Base-by-base conservation (phyloP, 2,113 vertebrate genomes). In the Alosa alosa region DNA sequence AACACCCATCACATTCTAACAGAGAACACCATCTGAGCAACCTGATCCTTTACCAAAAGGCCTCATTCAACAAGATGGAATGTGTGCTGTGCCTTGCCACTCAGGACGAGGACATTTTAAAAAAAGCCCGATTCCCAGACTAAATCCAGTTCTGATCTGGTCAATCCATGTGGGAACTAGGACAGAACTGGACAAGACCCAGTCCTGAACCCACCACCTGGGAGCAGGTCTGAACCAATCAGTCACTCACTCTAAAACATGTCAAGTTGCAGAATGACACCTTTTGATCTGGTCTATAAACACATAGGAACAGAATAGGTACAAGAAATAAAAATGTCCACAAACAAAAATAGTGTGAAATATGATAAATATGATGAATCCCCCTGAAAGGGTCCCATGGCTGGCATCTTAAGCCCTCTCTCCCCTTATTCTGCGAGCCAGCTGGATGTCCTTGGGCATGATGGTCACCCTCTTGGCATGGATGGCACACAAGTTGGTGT, bases 381-480 rank as follows among this genome's bases (percentile, higher is more conserved):
- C 89, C 85, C 85, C 89, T 89, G 39, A 88, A 91, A 87, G 91
- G 87, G 86, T n/a, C 49, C 11, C 57, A 41, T 31, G 1, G 10
- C 0, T 0, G 0, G 90, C 82, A 52, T 18, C 44, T 91, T 94
- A 96, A 88, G 95, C 95, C 85, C 95, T 89, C 88, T 96, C 95
- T 10, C 95, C 95, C 86, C 95, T 95, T 94, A 96, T 96, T 92
- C 95, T 94, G 41, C 95, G 94, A 17, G 95, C 95, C 94, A 96
- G 93, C 93, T 96, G 95, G 93, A 96, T 96, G 92, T 96, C 95
- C 91, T 96, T 96, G 91, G 95, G 95, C 95, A 95, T 95, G 92
- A 95, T 95, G 90, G 95, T 95, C 92, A 95, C 95, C 87, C 94
- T 92, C 60, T 95, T 95, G 83, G 95, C 94, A 20, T 95, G 95